phyloP scores from a whole-genome alignment of 2,888 invertebrate species.

The Phyto melanocephala region DNA sequence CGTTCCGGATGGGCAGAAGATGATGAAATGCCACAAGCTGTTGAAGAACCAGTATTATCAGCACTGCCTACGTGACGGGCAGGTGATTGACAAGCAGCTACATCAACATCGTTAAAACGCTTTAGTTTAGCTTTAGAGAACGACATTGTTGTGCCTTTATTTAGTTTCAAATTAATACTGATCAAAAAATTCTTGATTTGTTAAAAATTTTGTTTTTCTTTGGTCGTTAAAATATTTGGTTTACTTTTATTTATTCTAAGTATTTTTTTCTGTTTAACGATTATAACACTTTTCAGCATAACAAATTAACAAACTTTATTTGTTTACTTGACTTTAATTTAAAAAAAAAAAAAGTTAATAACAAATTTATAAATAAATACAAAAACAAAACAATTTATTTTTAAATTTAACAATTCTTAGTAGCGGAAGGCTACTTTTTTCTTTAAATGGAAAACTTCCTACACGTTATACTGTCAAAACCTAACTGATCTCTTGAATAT shows the following conservation, averaged over 20 bases:
- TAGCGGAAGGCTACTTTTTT: constrained; percentile 61
- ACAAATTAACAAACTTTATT: constrained; percentile 20
- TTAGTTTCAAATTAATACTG: constrained; percentile 5
- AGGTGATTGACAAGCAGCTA: constrained; percentile 69
- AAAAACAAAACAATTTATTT: constrained; percentile 61
- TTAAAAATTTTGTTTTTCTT: background rate
- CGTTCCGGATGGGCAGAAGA: constrained; percentile 72
- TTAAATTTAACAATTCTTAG: constrained; percentile 56
- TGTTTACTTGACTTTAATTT: too few species aligned
- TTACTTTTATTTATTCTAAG: constrained; percentile 7
- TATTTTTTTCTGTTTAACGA: constrained; percentile 18
- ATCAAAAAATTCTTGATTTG: constrained; percentile 13
- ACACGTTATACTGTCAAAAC: constrained; percentile 72
- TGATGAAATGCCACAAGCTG: constrained; percentile 54
- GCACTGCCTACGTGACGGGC: constrained; percentile 45
- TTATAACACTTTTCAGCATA: constrained; percentile 27
- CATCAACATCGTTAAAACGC: constrained; percentile 78
- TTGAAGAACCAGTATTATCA: constrained; percentile 63
- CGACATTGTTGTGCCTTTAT: constrained; percentile 70
- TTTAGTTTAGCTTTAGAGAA: constrained; percentile 79
- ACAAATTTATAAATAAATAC: constrained; percentile 65
- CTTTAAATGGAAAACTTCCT: constrained; percentile 69
- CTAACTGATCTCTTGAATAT: constrained; percentile 70
- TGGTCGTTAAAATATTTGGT: background rate
- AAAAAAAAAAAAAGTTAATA: too few species aligned